Evolutionary conservation across 2,113 vertebrate species (phyloP).

Genomic region (Epinephelus moara): DNA sequence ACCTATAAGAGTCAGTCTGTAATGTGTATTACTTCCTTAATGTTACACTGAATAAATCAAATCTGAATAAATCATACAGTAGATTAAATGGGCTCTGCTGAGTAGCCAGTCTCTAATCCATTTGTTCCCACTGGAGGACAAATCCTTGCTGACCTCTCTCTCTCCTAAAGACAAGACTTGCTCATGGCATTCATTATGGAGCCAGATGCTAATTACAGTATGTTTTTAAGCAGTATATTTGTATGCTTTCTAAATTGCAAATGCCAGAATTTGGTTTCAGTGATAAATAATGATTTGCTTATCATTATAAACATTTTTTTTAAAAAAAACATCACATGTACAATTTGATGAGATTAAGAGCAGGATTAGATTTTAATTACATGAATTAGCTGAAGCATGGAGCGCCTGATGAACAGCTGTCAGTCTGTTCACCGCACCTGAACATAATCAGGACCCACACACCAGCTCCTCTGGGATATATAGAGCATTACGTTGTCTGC

Average conservation of each 20-base stretch:
- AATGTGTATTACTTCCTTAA: slow-evolving; percentile 17
- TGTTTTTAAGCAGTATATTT: slow-evolving; percentile 14
- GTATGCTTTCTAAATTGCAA: background rate
- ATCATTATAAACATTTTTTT: slow-evolving; percentile 5
- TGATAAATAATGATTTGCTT: background rate
- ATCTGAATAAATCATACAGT: slow-evolving; percentile 67
- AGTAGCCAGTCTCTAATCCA: slow-evolving; percentile 71
- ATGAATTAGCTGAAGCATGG: slow-evolving; percentile 45
- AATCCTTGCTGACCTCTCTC: slow-evolving; percentile 68
- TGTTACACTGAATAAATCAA: slow-evolving; percentile 51
- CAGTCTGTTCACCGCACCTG: slow-evolving; percentile 47
- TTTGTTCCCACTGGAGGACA: slow-evolving; percentile 56
- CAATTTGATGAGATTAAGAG: slow-evolving; percentile 47
- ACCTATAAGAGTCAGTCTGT: slow-evolving; percentile 9
- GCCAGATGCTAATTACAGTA: slow-evolving; percentile 25
- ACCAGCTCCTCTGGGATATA: slow-evolving; percentile 27
- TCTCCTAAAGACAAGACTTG: slow-evolving; percentile 34
- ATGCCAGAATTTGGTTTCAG: background rate
- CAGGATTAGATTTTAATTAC: slow-evolving; percentile 61
- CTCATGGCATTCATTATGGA: slow-evolving; percentile 44
- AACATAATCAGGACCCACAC: slow-evolving; percentile 27
- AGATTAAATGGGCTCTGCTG: slow-evolving; percentile 65
- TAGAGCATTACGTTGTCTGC: slow-evolving; percentile 8
- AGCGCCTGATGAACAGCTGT: slow-evolving; percentile 64
- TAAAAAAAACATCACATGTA: slow-evolving; percentile 24